Percentiles rank a stretch among this genome's conserved stretches.
Evolutionary conservation across 2,888 invertebrate species (phyloP).

Genomic region (Drosophila monieri): DNA sequence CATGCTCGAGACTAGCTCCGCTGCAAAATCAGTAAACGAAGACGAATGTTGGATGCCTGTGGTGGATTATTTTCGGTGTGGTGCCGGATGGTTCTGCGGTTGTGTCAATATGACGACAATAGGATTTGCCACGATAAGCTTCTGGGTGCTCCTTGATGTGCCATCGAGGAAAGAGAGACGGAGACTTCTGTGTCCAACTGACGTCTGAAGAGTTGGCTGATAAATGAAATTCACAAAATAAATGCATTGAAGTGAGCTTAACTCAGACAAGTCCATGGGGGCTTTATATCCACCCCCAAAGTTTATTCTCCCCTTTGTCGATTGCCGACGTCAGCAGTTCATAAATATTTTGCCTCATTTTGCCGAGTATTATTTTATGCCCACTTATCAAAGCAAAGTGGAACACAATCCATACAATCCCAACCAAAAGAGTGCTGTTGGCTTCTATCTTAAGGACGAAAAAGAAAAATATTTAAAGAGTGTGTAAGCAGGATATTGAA

Average conservation of each 20-base stretch:
- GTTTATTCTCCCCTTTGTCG: constrained; percentile 19
- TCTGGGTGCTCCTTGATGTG: constrained; percentile 62
- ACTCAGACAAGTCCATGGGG: constrained; percentile 8
- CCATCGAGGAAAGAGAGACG: neutral
- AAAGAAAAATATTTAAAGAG: neutral
- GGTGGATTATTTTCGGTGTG: constrained; percentile 31
- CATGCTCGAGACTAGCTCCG: constrained; percentile 59
- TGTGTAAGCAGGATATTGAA: too few relatives aligned
- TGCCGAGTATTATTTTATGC: constrained; percentile 44
- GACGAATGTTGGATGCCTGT: constrained; percentile 25
- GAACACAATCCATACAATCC: constrained; percentile 39
- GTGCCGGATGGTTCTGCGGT: constrained; percentile 53
- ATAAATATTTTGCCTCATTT: constrained; percentile 57
- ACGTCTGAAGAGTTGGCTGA: constrained; percentile 58
- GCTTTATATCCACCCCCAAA: neutral
- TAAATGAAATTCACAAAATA: constrained; percentile 76
- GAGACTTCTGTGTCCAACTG: constrained; percentile 20
- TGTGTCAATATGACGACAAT: constrained; percentile 77
- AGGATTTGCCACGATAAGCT: constrained; percentile 74
- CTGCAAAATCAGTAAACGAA: constrained; percentile 20
- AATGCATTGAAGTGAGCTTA: constrained; percentile 60
- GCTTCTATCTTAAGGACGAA: constrained; percentile 5
- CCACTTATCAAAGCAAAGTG: constrained; percentile 44
- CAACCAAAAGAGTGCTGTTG: constrained; percentile 10
- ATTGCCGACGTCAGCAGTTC: constrained; percentile 63